phyloP scores from a whole-genome alignment of 2,113 vertebrate genomes.

The Porphyrio hochstetteri region DNA sequence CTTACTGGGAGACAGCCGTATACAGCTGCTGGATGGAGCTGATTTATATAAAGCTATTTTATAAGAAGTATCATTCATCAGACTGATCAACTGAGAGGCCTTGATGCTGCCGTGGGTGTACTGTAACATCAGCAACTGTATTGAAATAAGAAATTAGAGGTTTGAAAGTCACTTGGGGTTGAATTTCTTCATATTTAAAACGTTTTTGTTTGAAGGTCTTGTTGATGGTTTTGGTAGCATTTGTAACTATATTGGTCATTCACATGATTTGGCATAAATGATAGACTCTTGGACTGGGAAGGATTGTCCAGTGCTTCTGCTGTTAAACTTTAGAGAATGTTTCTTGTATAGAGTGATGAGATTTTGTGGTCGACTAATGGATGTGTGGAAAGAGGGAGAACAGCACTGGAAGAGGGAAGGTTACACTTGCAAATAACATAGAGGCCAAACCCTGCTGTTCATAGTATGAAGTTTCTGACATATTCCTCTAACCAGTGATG shows the following conservation, averaged over 20 bases:
- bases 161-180: neutral
- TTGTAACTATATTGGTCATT: neutral
- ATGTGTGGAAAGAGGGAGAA: neutral
- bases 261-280: neutral
- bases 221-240: neutral
- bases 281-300: neutral
- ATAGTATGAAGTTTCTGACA: neutral
- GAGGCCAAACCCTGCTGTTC: neutral
- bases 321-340: neutral
- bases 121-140: neutral
- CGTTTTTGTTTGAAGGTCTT: neutral
- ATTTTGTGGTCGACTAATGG: neutral
- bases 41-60: neutral
- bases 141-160: neutral
- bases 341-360: neutral
- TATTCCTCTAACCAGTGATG: neutral
- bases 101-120: neutral
- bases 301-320: neutral
- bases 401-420: neutral
- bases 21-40: neutral
- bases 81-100: neutral
- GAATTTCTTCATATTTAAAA: neutral
- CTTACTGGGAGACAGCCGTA: neutral
- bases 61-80: neutral
- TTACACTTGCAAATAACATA: neutral